These are phyloP conservation scores for Ditylenchus dipsaci DNA, from an alignment of 1,140 invertebrate genomes.

Conservation along the genomic window DNA sequence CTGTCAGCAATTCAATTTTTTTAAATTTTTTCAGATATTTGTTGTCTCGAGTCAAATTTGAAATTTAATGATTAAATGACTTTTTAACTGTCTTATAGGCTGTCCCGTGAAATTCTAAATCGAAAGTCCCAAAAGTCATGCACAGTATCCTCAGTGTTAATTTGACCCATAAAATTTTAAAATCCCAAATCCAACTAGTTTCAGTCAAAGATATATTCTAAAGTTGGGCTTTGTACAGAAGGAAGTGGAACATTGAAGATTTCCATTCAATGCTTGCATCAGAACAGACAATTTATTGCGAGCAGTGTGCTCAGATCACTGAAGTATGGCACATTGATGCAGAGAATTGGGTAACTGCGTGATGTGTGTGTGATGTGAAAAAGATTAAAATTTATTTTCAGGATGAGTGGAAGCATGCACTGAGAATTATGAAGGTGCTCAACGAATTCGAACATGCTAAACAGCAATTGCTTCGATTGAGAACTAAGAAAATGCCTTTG, in stretches of 20 bases:
- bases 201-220: conserved; percentile 33
- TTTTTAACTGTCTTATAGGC: no score
- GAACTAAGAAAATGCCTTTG: conserved; percentile 5
- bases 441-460: conserved; percentile 7
- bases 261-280: conserved; percentile 22
- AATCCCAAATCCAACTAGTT: no score
- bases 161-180: no score
- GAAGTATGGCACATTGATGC: conserved; percentile 31
- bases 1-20: no score
- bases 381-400: background rate
- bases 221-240: conserved; percentile 33
- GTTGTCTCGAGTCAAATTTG: no score
- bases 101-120: no score
- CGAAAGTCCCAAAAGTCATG: no score
- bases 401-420: conserved; percentile 12
- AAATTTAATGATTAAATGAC: no score
- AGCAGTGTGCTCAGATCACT: conserved; percentile 28
- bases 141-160: no score
- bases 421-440: conserved; percentile 10
- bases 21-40: no score
- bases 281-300: conserved; percentile 39
- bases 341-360: conserved; percentile 38
- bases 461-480: background rate
- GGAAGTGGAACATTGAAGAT: conserved; percentile 23
- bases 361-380: no score